Evolutionary conservation across 2,888 invertebrate species (phyloP).

Genomic region (Pristionchus arcanus): DNA sequence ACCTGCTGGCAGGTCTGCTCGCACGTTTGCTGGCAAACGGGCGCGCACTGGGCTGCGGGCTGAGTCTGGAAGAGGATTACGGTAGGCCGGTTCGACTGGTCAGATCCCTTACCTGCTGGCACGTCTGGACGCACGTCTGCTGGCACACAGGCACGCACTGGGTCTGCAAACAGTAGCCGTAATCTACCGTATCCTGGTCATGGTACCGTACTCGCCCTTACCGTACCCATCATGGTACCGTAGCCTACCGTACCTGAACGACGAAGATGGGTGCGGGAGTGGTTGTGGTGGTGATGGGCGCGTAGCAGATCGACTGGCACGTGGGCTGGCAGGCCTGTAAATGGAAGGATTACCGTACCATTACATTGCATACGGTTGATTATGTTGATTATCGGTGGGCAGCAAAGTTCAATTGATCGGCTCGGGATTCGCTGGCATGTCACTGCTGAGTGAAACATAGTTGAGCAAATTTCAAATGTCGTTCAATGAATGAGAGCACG

Average conservation of each 20-base stretch:
- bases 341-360: not conserved
- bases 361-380: no score
- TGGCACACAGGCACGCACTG: constrained; percentile 70
- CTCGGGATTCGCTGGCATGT: no score
- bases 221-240: not conserved
- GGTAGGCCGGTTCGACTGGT: not conserved
- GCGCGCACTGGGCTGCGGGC: constrained; percentile 66
- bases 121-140: constrained; percentile 70
- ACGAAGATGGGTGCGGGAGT: constrained; percentile 27
- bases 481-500: no score
- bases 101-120: constrained; percentile 62
- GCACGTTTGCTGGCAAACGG: constrained; percentile 70
- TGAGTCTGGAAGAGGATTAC: constrained; percentile 56
- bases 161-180: constrained; percentile 50
- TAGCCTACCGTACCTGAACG: constrained; percentile 8
- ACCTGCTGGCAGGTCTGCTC: constrained; percentile 70
- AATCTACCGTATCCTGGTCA: no score
- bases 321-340: constrained; percentile 51
- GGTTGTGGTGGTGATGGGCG: constrained; percentile 38
- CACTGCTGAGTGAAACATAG: no score
- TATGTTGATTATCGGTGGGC: no score
- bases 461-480: no score
- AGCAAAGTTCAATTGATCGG: no score
- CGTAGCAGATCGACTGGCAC: constrained; percentile 24
- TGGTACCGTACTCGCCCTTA: not conserved